Evolutionary conservation across 2,113 vertebrate genomes (phyloP).

Genomic region (Cavia aperea): DNA sequence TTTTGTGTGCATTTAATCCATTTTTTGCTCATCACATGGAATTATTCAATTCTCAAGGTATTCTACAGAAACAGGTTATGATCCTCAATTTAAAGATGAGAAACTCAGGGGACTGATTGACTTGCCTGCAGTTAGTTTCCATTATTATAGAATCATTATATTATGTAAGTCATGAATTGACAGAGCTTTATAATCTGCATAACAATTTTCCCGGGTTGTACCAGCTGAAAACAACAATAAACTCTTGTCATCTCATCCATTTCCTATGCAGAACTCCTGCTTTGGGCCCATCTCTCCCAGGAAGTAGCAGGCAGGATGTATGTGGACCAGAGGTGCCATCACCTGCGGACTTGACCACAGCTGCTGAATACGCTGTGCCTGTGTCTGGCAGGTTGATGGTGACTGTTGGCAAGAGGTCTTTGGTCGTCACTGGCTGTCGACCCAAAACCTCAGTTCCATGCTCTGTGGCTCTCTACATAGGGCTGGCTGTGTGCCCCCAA

Average conservation of each 20-base stretch:
- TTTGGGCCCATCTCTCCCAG: not conserved
- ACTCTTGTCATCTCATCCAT: not conserved
- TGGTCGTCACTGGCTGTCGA: not conserved
- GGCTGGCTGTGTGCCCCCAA: not conserved
- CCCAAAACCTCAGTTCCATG: not conserved
- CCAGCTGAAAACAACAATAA: not conserved
- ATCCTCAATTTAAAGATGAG: not conserved
- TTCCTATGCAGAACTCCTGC: not conserved
- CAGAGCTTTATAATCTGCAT: not conserved
- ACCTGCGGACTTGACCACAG: not conserved
- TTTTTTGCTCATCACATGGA: not conserved
- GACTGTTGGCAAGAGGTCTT: not conserved
- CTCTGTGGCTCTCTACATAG: fast-evolving
- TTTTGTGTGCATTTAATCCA: not conserved
- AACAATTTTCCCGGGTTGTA: not conserved
- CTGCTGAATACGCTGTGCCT: not conserved
- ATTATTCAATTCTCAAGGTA: not conserved
- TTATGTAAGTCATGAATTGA: not conserved
- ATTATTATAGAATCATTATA: not conserved
- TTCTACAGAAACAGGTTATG: not conserved
- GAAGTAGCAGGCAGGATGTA: not conserved
- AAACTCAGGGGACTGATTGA: not conserved
- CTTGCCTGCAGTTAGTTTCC: not conserved
- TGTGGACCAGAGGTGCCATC: not conserved
- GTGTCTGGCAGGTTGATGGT: not conserved